phyloP scores from a whole-genome alignment of 2,113 vertebrate genomes.

The Agelaius tricolor region DNA sequence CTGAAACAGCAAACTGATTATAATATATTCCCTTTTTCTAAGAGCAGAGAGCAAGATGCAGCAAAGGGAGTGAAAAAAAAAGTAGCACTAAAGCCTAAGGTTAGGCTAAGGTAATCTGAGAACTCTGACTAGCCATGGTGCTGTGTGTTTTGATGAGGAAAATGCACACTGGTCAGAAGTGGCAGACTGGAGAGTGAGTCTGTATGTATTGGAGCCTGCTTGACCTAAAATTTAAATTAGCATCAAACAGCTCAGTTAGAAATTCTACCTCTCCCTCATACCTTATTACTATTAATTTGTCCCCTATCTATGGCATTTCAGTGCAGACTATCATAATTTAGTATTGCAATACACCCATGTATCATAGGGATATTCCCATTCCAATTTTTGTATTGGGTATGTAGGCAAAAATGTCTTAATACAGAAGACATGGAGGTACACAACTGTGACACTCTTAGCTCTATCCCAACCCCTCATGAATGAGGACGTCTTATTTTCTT shows the following conservation, averaged over 20 bases:
- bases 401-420: neutral
- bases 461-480: neutral
- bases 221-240: neutral
- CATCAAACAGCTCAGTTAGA: neutral
- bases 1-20: neutral
- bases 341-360: neutral
- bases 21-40: neutral
- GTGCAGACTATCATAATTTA: neutral
- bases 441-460: neutral
- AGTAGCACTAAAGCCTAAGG: neutral
- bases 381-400: neutral
- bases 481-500: neutral
- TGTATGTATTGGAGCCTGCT: neutral
- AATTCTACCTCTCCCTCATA: neutral
- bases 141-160: neutral
- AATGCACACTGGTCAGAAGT: neutral
- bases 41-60: neutral
- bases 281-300: neutral
- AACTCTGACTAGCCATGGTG: neutral
- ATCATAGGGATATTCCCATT: neutral
- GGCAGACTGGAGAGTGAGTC: neutral
- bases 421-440: neutral
- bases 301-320: neutral
- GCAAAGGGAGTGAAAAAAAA: constrained; percentile 5
- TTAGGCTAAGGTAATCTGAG: neutral